Evolutionary conservation across 1,140 invertebrate species (phyloP), one percentile per base, ranked within the genome.

Genomic region (Drosophila lowei): DNA sequence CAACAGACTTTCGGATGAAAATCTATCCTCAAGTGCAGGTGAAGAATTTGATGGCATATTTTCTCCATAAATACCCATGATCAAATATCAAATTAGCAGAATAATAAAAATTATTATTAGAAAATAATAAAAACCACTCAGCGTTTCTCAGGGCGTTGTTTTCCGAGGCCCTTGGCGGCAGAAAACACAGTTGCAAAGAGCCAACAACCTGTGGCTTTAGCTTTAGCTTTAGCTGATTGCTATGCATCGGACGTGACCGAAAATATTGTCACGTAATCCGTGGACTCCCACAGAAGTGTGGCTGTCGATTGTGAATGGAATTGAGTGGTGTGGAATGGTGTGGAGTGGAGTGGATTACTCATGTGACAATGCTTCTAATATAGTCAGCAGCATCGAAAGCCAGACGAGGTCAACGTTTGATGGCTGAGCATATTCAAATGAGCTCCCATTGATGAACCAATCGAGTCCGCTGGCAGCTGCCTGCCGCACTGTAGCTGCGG

Each of bases 211-310:
- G 70, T 44, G 57, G 53, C 23, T 46, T 25, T 6, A 25, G 23
- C 21, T 23, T 2, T 23, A 23, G 21, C 23, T 46, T 34, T 6
- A 38, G 46, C 46, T 50, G 73, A 81, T 85, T 86, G 50, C 61
- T 74, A 85, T 85, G 73, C 81, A 67, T 47, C 18, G 48, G 63
- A 71, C 74, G 81, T 80, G 83, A 57, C 49, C 50, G 67, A 60
- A 67, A 80, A 88, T 86, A 88, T 66, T 86, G 70, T 86, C 81
- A 88, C 81, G 81, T 88, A 86, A 86, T 44, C 41, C 42, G 49
- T 38, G 25, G 34, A 64, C 58, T 46, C 65, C 56, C 63, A 66
- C 61, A 62, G 64, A 62, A 47, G 15, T 21, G 44, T 9, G 53
- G 2, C 41, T 28, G 11, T 50, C n/a, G 25, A 34, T 68, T 57